A percentile compares a stretch with the other conserved stretches of the same genome.
phyloP scores from a whole-genome alignment of 2,888 invertebrate species.

The Morpho deidamia region DNA sequence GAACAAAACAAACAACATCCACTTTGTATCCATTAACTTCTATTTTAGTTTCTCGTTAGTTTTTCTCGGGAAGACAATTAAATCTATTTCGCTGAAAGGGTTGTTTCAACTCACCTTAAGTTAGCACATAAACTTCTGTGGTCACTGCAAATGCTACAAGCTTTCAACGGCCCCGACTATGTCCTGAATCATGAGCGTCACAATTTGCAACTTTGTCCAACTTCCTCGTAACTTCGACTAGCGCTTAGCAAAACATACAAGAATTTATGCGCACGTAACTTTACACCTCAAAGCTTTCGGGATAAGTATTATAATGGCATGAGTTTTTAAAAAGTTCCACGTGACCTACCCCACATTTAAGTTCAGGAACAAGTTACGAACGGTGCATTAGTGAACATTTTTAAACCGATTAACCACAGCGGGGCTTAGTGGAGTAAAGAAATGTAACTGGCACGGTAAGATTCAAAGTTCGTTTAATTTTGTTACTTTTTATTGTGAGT shows the following conservation, averaged over 20 bases:
- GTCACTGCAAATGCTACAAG: conserved; percentile 21
- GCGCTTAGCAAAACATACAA: conserved; percentile 3
- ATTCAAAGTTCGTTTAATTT: conserved; percentile 16
- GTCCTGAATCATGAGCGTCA: conserved; percentile 22
- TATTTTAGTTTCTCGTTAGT: neutral
- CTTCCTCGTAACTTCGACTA: conserved; percentile 10
- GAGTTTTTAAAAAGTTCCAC: neutral
- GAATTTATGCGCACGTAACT: neutral
- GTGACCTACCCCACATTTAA: neutral
- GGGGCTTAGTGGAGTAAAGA: conserved; percentile 14
- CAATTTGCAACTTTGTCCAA: conserved; percentile 15
- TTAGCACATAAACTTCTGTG: conserved; percentile 20
- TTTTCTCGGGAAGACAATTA: neutral
- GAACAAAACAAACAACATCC: neutral
- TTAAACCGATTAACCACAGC: conserved; percentile 19
- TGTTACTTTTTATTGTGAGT: conserved; percentile 17
- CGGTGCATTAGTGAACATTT: conserved; percentile 18
- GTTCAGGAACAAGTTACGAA: conserved; percentile 13
- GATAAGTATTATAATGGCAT: conserved; percentile 9
- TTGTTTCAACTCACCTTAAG: conserved; percentile 15
- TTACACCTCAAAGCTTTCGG: neutral
- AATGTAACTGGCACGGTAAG: conserved; percentile 18
- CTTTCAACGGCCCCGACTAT: conserved; percentile 21
- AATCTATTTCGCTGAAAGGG: conserved; percentile 6
- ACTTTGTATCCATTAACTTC: neutral